phyloP scores from a whole-genome alignment of 2,888 invertebrate species.

The Branchipolynoe longqiensis region DNA sequence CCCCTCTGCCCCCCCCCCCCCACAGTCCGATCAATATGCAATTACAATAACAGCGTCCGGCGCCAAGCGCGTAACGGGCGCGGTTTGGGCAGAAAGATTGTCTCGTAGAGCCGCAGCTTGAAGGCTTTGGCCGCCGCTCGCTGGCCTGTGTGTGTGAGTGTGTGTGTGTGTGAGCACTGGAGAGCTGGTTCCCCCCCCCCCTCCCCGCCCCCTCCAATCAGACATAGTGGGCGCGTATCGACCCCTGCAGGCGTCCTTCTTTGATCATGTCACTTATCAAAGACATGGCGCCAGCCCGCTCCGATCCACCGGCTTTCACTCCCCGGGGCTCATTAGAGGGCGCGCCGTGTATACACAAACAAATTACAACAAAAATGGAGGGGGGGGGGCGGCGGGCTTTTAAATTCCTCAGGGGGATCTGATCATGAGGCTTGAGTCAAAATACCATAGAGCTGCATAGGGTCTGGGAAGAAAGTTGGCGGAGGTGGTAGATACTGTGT shows the following conservation, averaged over 20 bases:
- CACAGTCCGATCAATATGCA: constrained; percentile 4
- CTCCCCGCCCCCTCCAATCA: too few species aligned
- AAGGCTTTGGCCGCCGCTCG: not conserved
- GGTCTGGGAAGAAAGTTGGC: not conserved
- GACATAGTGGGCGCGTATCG: too few species aligned
- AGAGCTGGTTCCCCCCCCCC: too few species aligned
- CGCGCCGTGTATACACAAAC: constrained; percentile 7
- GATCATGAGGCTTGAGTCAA: not conserved
- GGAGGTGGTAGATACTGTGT: too few species aligned
- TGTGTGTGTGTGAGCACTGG: too few species aligned
- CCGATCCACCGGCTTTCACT: constrained; percentile 11
- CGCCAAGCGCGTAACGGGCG: not conserved
- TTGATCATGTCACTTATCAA: constrained; percentile 51
- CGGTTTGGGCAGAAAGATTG: not conserved
- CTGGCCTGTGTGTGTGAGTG: not conserved
- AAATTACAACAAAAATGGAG: too few species aligned
- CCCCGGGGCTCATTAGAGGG: constrained; percentile 32
- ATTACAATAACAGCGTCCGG: constrained; percentile 21
- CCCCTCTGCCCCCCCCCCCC: not conserved
- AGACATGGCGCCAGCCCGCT: not conserved
- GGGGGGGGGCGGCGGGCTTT: too few species aligned
- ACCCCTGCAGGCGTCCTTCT: too few species aligned
- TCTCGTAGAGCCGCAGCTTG: not conserved
- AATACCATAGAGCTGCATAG: not conserved
- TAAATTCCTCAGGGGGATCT: not conserved